phyloP scores from a whole-genome alignment of 2,888 invertebrate species.

The Drosophila cognata region DNA sequence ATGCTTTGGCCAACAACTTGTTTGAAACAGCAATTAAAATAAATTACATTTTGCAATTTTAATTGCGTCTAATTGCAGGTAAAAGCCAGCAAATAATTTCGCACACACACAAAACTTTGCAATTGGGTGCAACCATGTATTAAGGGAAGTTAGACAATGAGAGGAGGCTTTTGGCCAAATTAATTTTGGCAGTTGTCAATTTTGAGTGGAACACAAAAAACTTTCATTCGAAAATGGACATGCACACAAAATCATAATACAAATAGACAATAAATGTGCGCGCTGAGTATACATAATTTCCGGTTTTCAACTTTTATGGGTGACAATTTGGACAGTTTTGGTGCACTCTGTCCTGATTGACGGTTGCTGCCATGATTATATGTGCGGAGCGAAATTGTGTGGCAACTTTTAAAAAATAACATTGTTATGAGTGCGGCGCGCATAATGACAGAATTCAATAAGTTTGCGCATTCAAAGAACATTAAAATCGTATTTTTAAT shows the following conservation, averaged over 20 bases:
- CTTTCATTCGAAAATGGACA: slow-evolving; percentile 47
- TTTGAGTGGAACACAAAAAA: slow-evolving; percentile 50
- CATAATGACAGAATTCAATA: neutral
- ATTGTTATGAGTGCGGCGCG: slow-evolving; percentile 7
- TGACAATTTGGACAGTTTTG: slow-evolving; percentile 65
- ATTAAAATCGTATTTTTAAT: neutral
- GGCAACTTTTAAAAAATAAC: slow-evolving; percentile 4
- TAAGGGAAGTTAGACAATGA: neutral
- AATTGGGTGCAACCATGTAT: slow-evolving; percentile 17
- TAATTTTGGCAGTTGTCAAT: slow-evolving; percentile 74
- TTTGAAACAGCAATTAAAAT: slow-evolving; percentile 77
- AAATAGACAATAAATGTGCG: slow-evolving; percentile 61
- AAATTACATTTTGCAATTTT: slow-evolving; percentile 78
- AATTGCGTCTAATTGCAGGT: slow-evolving; percentile 79
- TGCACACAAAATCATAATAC: slow-evolving; percentile 45
- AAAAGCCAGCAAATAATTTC: slow-evolving; percentile 73
- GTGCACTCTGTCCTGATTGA: slow-evolving; percentile 44
- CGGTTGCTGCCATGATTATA: slow-evolving; percentile 29
- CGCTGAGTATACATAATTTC: slow-evolving; percentile 70
- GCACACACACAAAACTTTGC: slow-evolving; percentile 63
- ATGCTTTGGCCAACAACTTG: slow-evolving; percentile 71
- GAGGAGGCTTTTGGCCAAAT: slow-evolving; percentile 40
- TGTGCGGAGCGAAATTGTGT: slow-evolving; percentile 3
- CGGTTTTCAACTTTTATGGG: slow-evolving; percentile 69
- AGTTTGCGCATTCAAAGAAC: neutral